These are phyloP conservation scores for Triplophysa dalaica DNA, from an alignment of 2,113 vertebrate species.

Conservation along the genomic window DNA sequence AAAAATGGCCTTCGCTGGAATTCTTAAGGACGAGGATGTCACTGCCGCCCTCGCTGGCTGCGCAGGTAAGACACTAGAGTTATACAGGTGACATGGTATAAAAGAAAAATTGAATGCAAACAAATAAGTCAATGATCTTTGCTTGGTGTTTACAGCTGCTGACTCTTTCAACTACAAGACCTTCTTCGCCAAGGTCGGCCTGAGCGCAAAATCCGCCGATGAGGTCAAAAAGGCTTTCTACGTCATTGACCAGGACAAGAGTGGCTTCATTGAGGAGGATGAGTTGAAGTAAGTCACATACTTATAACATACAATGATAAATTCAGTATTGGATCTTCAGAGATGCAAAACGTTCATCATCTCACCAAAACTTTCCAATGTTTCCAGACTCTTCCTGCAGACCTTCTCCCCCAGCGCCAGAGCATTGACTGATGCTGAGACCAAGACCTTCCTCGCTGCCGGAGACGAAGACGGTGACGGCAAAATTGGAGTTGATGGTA, in stretches of 20 bases:
- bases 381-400: constrained; percentile 66
- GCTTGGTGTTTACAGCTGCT: constrained; percentile 59
- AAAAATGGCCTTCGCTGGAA: constrained; percentile 66
- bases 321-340: background rate
- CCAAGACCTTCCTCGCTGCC: constrained; percentile 63
- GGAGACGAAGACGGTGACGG: constrained; percentile 67
- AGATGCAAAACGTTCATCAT: background rate
- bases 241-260: constrained; percentile 76
- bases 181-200: constrained; percentile 71
- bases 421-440: constrained; percentile 63
- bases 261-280: constrained; percentile 75
- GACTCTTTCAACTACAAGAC: constrained; percentile 75
- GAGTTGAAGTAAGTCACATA: constrained; percentile 68
- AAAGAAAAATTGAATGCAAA: background rate
- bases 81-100: background rate
- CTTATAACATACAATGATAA: background rate
- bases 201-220: constrained; percentile 67
- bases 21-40: constrained; percentile 70
- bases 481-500: constrained; percentile 69
- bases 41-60: constrained; percentile 66
- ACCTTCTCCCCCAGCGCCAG: constrained; percentile 62
- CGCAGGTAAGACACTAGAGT: constrained; percentile 59
- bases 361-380: background rate
- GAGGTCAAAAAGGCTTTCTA: constrained; percentile 71
- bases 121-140: background rate